Evolutionary conservation across 2,113 vertebrate genomes (phyloP).

Genomic region (Eidolon helvum): DNA sequence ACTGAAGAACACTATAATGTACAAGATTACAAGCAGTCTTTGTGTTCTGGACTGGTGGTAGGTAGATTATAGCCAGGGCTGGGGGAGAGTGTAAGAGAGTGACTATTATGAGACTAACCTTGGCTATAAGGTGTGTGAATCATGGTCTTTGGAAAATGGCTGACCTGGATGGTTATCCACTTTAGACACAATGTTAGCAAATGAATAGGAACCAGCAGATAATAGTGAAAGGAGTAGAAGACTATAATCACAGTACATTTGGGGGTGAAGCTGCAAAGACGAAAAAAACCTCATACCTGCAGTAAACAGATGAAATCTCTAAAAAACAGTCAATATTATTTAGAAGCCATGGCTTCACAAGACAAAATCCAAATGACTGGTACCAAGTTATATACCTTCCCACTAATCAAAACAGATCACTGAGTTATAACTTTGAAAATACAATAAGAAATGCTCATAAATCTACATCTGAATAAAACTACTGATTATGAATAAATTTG

Average conservation of each 20-base stretch:
- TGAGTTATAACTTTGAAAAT: conserved; percentile 71
- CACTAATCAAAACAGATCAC: conserved; percentile 38
- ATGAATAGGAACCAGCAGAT: background rate
- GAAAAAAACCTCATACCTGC: background rate
- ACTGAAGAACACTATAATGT: background rate
- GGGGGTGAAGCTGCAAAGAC: conserved; percentile 35
- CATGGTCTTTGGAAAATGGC: background rate
- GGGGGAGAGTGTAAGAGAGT: background rate
- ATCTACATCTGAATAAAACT: conserved; percentile 76
- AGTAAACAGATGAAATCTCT: background rate
- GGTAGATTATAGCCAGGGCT: background rate
- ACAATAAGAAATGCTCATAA: conserved; percentile 58
- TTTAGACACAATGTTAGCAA: background rate
- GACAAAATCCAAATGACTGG: conserved; percentile 45
- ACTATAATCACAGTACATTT: background rate
- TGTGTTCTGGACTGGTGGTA: background rate
- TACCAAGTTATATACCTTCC: background rate
- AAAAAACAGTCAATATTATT: conserved; percentile 56
- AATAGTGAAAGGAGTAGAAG: background rate
- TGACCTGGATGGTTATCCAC: background rate
- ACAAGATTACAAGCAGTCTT: background rate
- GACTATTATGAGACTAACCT: background rate
- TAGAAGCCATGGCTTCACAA: conserved; percentile 30
- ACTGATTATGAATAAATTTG: conserved; percentile 77
- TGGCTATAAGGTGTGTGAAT: background rate